Percentiles rank a stretch among this genome's conserved stretches.
Evolutionary conservation across 2,797 vertebrate species (phyloP).

Genomic region (Champsocephalus esox): DNA sequence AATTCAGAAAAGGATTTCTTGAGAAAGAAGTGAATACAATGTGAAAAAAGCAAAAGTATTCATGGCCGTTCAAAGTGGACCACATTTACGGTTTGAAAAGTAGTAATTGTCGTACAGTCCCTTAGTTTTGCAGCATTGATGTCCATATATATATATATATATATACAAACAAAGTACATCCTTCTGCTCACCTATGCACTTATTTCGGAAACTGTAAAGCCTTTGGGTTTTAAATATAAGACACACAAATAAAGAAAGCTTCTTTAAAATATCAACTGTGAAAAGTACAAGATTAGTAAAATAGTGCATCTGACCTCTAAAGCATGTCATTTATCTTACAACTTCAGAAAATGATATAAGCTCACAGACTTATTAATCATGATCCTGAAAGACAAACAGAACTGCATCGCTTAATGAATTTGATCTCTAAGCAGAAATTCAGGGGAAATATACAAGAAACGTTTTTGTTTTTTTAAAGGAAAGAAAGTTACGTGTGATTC

Average conservation of each 20-base stretch:
- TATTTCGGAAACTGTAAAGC: constrained; percentile 6
- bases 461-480: background rate
- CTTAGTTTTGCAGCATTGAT: background rate
- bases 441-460: constrained; percentile 10
- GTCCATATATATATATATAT: background rate
- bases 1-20: background rate
- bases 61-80: too few relatives aligned
- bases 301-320: constrained; percentile 15
- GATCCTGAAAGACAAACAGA: constrained; percentile 14
- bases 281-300: constrained; percentile 17
- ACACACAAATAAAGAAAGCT: background rate
- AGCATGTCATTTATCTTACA: constrained; percentile 9
- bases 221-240: constrained; percentile 21
- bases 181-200: background rate
- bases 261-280: background rate
- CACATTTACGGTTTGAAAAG: too few relatives aligned
- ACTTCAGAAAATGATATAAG: constrained; percentile 11
- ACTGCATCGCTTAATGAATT: background rate
- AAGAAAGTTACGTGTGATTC: constrained; percentile 11
- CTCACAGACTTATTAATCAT: background rate
- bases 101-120: constrained; percentile 9
- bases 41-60: too few relatives aligned
- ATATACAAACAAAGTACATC: background rate
- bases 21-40: too few relatives aligned
- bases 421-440: constrained; percentile 10